Percentiles rank a stretch among this genome's conserved stretches.
phyloP scores from a whole-genome alignment of 2,888 invertebrate species.

The Tenodera sinensis region DNA sequence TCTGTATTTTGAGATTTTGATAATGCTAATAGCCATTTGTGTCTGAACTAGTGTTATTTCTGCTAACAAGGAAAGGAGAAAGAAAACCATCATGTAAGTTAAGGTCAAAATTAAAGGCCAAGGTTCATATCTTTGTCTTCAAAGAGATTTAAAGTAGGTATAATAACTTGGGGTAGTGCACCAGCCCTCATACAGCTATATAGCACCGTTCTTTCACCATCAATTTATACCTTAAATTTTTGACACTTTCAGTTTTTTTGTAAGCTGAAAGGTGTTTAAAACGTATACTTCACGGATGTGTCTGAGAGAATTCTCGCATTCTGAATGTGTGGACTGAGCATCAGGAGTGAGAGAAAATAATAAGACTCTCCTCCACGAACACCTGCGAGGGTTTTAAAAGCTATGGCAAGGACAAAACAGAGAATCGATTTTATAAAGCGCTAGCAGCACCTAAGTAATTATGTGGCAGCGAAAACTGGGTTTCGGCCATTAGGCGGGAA shows the following conservation, averaged over 20 bases:
- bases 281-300: background rate
- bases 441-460: background rate
- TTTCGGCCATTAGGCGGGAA: background rate
- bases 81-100: no score
- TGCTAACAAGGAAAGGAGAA: no score
- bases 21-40: no score
- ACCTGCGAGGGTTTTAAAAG: background rate
- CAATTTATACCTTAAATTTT: background rate
- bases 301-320: background rate
- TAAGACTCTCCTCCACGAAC: background rate
- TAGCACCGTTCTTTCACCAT: no score
- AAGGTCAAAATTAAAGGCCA: no score
- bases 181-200: no score
- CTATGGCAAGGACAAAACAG: background rate
- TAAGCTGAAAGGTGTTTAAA: background rate
- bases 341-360: background rate
- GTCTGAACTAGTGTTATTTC: no score
- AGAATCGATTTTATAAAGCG: background rate
- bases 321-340: background rate
- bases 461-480: background rate
- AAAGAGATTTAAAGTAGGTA: no score
- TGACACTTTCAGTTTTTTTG: background rate
- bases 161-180: no score
- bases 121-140: no score
- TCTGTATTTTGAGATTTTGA: no score